Base-by-base conservation (phyloP, 2,113 vertebrate genomes). In the Chrysemys picta region DNA sequence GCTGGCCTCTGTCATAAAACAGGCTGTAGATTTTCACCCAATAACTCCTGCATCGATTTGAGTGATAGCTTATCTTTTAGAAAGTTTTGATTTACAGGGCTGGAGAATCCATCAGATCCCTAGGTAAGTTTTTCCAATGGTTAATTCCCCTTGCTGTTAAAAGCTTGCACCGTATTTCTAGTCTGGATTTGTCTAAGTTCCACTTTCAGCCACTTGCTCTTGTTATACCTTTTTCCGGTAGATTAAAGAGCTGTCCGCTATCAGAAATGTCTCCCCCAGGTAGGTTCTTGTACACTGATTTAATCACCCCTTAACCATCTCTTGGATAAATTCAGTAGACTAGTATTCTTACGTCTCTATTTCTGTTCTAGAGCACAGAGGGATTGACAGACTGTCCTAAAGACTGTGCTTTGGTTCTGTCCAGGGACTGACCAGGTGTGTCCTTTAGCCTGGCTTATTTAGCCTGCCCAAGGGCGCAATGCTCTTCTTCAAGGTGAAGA, bases 1-100 rank as follows among this genome's bases (percentile, higher is more conserved):
- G 85, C 57, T 91, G 14, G 75, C 25, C 22, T 0, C 62, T 80
- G 53, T 12, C 11, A 4, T 35, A 75, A 31, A 11, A 8, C 25
- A 72, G 75, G 45, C 14, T n/a, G 42, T 42, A 38, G 21, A 45
- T 25, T 94, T 91, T 96, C 81, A 79, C 81, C 84, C 65, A 49
- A n/a, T 89, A 80, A 21, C 59, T 52, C 27, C 80, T 89, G 90
- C 88, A 93, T 50, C 91, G 78, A 85, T 17, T 42, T 93, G 80
- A 91, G 82, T 89, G 91, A 31, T 69, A 91, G 35, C 5, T 62
- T 2, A 24, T 84, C 87, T 72, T 90, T 22, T 89, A 95, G 82
- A 27, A 89, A 85, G 84, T 47, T 0, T 0, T 80, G 94, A 87
- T 90, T 89, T 69, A 90, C 85, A 79, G 85, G 31, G 25, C 13